These are phyloP conservation scores for Chaetops frenatus DNA, from an alignment of 2,113 vertebrate species.

Conservation along the genomic window DNA sequence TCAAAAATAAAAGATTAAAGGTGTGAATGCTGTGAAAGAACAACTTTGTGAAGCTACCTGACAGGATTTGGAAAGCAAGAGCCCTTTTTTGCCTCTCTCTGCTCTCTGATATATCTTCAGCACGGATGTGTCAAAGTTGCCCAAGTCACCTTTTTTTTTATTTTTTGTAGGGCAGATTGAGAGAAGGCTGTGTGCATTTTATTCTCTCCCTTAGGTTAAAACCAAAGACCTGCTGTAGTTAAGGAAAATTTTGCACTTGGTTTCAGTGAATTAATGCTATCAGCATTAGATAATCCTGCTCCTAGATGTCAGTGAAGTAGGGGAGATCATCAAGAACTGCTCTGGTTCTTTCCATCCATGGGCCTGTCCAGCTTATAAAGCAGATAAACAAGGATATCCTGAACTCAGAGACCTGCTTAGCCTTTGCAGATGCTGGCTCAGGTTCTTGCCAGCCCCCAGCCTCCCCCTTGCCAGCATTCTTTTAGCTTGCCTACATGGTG, in stretches of 20 bases:
- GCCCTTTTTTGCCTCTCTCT: background rate
- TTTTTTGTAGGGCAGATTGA: background rate
- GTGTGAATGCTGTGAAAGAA: background rate
- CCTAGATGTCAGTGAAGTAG: background rate
- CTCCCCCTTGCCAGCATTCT: background rate
- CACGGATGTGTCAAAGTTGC: background rate
- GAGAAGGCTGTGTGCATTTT: background rate
- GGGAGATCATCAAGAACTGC: background rate
- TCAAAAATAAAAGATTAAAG: constrained; percentile 10
- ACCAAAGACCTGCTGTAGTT: background rate
- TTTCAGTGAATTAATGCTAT: background rate
- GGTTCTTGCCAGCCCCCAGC: background rate
- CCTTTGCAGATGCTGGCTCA: background rate
- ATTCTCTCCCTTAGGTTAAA: background rate
- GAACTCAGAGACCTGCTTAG: background rate
- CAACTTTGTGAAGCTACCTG: background rate
- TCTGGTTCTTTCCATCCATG: background rate
- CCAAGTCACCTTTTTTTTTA: background rate
- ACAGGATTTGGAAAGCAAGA: background rate
- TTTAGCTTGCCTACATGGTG: background rate
- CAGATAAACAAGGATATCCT: background rate
- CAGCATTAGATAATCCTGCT: background rate
- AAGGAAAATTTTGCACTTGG: background rate
- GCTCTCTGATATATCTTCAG: background rate
- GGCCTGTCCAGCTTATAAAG: background rate